Evolutionary conservation across 2,797 vertebrate species (phyloP), one percentile per base, ranked within the genome.

Genomic region (Tolypeutes matacus): DNA sequence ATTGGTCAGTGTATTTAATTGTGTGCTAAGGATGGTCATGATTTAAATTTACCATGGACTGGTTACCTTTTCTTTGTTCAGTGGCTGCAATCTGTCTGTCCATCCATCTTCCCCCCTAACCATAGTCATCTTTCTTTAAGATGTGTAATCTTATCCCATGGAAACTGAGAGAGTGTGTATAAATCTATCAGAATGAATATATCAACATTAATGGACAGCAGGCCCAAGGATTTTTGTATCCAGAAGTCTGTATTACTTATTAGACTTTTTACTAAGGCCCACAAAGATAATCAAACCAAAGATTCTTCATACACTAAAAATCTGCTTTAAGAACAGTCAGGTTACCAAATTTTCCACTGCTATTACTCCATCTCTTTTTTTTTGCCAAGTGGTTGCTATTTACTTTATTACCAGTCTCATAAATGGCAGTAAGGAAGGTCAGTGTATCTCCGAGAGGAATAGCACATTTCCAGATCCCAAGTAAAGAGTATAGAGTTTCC

Each of bases 281-380:
- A 1, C 84, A 60, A 91, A 93, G n/a, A 49, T 87, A n/a, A 85
- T 69, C 56, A n/a, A 96, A 51, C n/a, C 23, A 72, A 83, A 64
- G 31, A 15, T 91, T 85, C 93, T 89, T 65, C 56, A 49, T n/a
- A 11, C 25, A 73, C 77, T 80, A 69, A 75, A 88, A 84, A 78
- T 67, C 34, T 67, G 21, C 64, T 86, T 93, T 78, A 56, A 60
- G 46, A 65, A 73, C 29, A 70, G 39, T 85, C 31, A 51, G 13
- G 5, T 90, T 92, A 20, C 0, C 67, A 72, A 0, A 4, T 81
- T 65, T 83, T 64, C 18, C 29, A 60, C 23, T 83, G 15, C 39
- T 83, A 1, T 49, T 42, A 51, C 46, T 93, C 1, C 27, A 0
- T 72, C 7, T 42, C 42, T 76, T 93, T 39, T 10, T 31, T 89